A percentile compares a stretch with the other conserved stretches of the same genome.
Evolutionary conservation across 2,797 vertebrate species (phyloP).

Genomic region (Eulemur rubriventer): DNA sequence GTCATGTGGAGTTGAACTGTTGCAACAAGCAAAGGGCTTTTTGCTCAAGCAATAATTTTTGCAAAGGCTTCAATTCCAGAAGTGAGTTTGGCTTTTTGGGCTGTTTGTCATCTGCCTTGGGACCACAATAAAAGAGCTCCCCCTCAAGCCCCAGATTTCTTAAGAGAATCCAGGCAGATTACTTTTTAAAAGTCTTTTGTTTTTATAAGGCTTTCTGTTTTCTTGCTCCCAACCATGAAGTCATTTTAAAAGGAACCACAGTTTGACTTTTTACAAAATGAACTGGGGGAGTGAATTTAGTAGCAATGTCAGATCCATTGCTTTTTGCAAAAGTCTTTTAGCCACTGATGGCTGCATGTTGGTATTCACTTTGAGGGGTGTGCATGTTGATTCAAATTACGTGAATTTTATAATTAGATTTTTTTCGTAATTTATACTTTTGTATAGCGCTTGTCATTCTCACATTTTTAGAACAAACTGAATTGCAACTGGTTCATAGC

Average conservation of each 20-base stretch:
- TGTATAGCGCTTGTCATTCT: background rate
- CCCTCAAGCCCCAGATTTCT: constrained; percentile 11
- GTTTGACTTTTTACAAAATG: constrained; percentile 48
- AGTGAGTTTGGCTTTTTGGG: background rate
- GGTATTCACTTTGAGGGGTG: background rate
- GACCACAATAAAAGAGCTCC: background rate
- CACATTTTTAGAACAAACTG: background rate
- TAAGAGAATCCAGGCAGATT: constrained; percentile 1
- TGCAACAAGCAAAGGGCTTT: background rate
- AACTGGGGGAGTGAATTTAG: background rate
- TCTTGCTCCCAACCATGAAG: constrained; percentile 33
- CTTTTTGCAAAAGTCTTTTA: background rate
- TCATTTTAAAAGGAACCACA: constrained; percentile 36
- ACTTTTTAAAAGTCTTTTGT: constrained; percentile 40
- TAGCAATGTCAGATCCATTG: background rate
- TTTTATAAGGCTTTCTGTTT: constrained; percentile 44
- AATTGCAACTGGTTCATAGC: background rate
- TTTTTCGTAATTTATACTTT: constrained; percentile 2
- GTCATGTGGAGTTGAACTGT: background rate
- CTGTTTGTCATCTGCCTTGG: constrained; percentile 48
- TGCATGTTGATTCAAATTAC: background rate
- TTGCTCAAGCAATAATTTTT: background rate
- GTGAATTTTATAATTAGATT: constrained; percentile 28
- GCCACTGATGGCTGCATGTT: background rate
- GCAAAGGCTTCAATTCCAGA: background rate